Base-by-base conservation (phyloP, 2,113 vertebrate species). In the Gracilinanus agilis region DNA sequence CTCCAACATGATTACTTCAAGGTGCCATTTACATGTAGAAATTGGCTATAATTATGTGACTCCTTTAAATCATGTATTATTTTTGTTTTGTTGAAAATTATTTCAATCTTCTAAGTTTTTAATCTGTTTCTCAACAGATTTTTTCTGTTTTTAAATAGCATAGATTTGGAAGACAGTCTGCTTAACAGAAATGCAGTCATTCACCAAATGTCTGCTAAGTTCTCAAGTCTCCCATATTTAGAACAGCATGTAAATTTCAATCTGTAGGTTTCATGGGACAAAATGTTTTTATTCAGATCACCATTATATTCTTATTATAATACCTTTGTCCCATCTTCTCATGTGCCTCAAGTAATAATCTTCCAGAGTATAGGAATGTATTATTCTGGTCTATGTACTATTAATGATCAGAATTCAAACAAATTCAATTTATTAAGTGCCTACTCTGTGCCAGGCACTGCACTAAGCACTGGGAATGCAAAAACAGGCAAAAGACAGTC, bases 1-100 rank as follows among this genome's bases (percentile, higher is more conserved):
- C n/a, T 19, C 19, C 67, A 95, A 96, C 92, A 83, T 53, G 94
- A 49, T 49, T 88, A 9, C 89, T 91, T 8, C 44, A 90, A 96
- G 93, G 24, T 89, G 3, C n/a, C n/a, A 83, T 83, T 83, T n/a
- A 83, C n/a, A 83, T 83, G 34, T 40, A 83, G 67, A 83, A 23
- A 83, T 83, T 83, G 67, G n/a, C n/a, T 83, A 83, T 23, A 83
- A 83, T 83, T 83, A 40, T 40, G 67, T 21, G 19, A 83, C n/a
- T 83, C 40, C 67, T 83, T 83, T 83, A 83, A 83, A 83, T 40
- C n/a, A 40, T 21, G 67, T 40, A 40, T 83, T 83, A 83, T 83
- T 83, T 83, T 83, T 83, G 67, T 23, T 83, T 83, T 34, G 90
- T n/a, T 92, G 3, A 53, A 9, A 94, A 53, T 83, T 89, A 90